Conservation (phyloP, 2,888 invertebrate genomes). For the Mythimna loreyi region DNA sequence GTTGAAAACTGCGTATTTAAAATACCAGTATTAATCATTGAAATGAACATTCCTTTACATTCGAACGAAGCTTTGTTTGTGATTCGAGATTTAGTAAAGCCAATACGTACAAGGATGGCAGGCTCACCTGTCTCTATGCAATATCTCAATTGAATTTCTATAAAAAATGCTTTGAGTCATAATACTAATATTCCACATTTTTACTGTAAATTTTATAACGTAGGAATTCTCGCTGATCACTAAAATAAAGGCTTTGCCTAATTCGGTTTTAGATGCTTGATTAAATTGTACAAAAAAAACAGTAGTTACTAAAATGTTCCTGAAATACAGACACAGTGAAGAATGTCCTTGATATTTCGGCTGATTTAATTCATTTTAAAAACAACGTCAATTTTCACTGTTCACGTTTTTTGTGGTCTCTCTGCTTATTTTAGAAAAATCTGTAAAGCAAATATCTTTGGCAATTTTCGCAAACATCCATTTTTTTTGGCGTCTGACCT, state of each 20-base stretch:
- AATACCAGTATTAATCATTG: conserved; percentile 12
- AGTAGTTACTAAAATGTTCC: not conserved
- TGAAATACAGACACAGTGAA: not conserved
- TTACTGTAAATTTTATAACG: too few relatives aligned
- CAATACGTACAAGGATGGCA: too few relatives aligned
- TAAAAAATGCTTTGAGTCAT: too few relatives aligned
- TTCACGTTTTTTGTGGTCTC: conserved; percentile 23
- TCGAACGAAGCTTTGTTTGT: not conserved
- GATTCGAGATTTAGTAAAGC: too few relatives aligned
- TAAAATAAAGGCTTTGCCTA: not conserved
- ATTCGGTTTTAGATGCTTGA: too few relatives aligned
- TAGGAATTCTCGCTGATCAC: too few relatives aligned
- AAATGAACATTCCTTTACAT: conserved; percentile 7
- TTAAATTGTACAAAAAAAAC: not conserved
- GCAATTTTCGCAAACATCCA: conserved; percentile 57
- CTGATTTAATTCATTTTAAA: conserved; percentile 1
- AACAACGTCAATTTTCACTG: not conserved
- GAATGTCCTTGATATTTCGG: not conserved
- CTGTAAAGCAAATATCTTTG: conserved; percentile 48
- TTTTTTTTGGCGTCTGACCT: conserved; percentile 51
- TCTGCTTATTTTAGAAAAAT: conserved; percentile 30
- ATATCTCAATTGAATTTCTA: too few relatives aligned
- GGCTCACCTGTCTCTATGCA: too few relatives aligned
- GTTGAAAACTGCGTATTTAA: conserved; percentile 26
- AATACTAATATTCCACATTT: too few relatives aligned